Evolutionary conservation across 2,888 invertebrate species (phyloP).

Genomic region (Ectemnius continuus): DNA sequence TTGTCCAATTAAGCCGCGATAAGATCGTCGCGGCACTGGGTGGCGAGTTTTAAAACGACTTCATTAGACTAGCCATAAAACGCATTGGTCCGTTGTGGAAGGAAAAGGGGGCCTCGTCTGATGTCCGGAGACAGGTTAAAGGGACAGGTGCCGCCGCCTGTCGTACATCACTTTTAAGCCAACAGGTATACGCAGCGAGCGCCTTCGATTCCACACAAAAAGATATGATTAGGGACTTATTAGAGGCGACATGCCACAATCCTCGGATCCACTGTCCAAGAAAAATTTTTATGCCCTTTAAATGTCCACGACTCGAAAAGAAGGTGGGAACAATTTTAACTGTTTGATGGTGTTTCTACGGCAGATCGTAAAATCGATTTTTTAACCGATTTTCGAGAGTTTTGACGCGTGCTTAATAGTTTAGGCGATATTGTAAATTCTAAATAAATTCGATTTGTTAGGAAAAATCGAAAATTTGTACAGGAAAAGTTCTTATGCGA

Average conservation of each 20-base stretch:
- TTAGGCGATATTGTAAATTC: no score
- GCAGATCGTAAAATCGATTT: no score
- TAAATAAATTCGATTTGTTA: no score
- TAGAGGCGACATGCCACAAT: constrained; percentile 53
- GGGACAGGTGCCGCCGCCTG: constrained; percentile 69
- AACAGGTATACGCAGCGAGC: constrained; percentile 39
- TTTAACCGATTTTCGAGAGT: no score
- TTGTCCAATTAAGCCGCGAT: constrained; percentile 74
- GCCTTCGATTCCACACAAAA: constrained; percentile 59
- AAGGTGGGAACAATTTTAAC: no score
- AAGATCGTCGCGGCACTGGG: constrained; percentile 70
- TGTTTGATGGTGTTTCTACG: no score
- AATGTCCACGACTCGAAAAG: no score
- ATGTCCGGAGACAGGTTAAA: constrained; percentile 57
- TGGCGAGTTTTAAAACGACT: constrained; percentile 69
- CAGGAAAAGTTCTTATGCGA: no score
- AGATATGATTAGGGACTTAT: constrained; percentile 60
- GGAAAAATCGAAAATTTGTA: no score
- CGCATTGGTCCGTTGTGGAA: constrained; percentile 70
- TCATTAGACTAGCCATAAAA: constrained; percentile 76
- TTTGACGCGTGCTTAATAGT: no score
- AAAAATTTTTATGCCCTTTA: no score
- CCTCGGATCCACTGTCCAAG: constrained; percentile 13
- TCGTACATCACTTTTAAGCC: constrained; percentile 65
- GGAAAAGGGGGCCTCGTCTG: constrained; percentile 45